These are phyloP conservation scores for Cyprinella venusta DNA, from an alignment of 2,797 vertebrate species.

Conservation along the genomic window DNA sequence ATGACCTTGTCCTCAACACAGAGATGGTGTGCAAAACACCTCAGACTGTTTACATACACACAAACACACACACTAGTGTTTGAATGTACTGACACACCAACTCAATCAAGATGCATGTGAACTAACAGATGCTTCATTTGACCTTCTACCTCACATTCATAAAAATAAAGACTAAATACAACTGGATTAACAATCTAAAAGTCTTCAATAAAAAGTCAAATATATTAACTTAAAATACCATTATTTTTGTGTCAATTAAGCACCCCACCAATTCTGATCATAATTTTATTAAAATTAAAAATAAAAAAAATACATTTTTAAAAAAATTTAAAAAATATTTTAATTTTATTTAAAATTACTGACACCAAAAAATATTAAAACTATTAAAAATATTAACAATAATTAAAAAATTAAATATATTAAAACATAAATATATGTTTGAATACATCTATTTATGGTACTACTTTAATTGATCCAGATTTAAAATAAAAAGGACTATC, in stretches of 20 bases:
- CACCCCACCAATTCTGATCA: background rate
- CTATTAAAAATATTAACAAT: too few species aligned
- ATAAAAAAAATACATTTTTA: too few species aligned
- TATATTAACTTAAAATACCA: background rate
- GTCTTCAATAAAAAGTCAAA: background rate
- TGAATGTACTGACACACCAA: background rate
- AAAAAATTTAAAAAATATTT: too few species aligned
- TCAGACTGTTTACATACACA: constrained; percentile 8
- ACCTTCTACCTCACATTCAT: background rate
- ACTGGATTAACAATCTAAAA: background rate
- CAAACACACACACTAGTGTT: background rate
- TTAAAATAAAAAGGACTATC: background rate
- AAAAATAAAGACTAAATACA: background rate
- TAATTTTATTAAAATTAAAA: too few species aligned
- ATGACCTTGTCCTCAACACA: constrained; percentile 64
- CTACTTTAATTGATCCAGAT: background rate
- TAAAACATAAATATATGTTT: too few species aligned
- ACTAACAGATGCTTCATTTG: background rate
- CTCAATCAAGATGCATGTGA: background rate
- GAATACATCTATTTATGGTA: background rate
- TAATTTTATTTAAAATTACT: too few species aligned
- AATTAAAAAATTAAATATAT: background rate
- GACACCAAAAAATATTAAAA: background rate
- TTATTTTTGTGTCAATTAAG: background rate
- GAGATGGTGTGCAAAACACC: constrained; percentile 28